phyloP scores from a whole-genome alignment of 1,140 invertebrate genomes.

The Rhagoletis zephyria region DNA sequence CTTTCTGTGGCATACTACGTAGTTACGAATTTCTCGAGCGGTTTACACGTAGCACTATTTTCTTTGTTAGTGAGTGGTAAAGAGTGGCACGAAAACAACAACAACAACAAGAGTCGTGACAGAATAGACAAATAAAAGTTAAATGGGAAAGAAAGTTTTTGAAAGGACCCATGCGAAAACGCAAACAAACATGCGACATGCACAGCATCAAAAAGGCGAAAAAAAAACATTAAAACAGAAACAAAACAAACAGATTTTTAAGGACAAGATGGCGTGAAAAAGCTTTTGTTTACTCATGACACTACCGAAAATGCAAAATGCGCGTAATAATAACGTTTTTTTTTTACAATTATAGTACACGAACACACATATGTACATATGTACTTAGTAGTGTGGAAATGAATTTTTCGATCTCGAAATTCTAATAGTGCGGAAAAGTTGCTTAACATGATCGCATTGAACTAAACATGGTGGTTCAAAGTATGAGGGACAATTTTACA shows the following conservation, averaged over 20 bases:
- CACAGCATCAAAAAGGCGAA: neutral
- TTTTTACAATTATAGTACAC: conserved; percentile 17
- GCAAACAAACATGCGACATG: conserved; percentile 9
- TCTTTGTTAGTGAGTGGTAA: neutral
- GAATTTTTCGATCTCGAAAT: too few relatives aligned
- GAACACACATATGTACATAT: neutral
- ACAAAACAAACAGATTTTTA: neutral
- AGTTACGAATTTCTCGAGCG: neutral
- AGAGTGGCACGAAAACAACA: neutral
- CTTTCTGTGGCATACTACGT: neutral
- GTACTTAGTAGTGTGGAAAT: too few relatives aligned
- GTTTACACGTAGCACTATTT: neutral
- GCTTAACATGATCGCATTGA: too few relatives aligned
- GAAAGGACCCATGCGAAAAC: neutral
- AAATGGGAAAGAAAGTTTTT: neutral
- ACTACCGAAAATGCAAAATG: conserved; percentile 1
- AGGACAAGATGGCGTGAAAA: neutral
- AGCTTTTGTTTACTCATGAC: conserved; percentile 10
- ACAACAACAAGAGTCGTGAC: neutral
- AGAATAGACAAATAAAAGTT: conserved; percentile 22
- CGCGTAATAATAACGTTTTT: neutral
- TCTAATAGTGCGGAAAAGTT: too few relatives aligned
- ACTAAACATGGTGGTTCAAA: too few relatives aligned
- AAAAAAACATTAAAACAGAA: neutral
- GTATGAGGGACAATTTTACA: too few relatives aligned